Evolutionary conservation across 2,888 invertebrate species (phyloP).

Genomic region (Chydorus sphaericus): DNA sequence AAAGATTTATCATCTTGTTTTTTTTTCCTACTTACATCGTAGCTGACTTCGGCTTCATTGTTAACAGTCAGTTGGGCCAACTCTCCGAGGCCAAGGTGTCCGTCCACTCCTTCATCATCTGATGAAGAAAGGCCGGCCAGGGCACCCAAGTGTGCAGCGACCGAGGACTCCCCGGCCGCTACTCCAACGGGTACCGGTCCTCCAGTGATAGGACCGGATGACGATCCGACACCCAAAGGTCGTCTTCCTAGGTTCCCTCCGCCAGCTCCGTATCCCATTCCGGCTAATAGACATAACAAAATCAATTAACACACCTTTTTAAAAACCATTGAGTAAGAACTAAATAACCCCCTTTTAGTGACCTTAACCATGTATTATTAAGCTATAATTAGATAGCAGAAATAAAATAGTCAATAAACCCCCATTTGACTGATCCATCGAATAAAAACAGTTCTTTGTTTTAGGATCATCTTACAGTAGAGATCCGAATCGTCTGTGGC

Average conservation of each 20-base stretch:
- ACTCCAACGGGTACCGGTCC: background rate
- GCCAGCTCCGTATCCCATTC: background rate
- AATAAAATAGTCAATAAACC: too few species aligned
- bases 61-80: constrained; percentile 90
- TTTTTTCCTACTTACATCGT: constrained; percentile 49
- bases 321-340: background rate
- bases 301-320: background rate
- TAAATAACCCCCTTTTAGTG: too few species aligned
- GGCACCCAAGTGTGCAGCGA: background rate
- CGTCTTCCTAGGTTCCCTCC: background rate
- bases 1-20: too few species aligned
- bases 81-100: constrained; percentile 79
- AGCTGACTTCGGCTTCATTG: constrained; percentile 88
- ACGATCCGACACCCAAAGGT: background rate
- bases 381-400: too few species aligned
- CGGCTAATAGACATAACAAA: background rate
- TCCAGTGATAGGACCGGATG: background rate
- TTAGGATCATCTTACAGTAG: too few species aligned
- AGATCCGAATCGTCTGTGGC: background rate
- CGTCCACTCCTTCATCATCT: constrained; percentile 46
- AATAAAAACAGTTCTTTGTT: too few species aligned
- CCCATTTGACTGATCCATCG: too few species aligned
- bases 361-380: too few species aligned
- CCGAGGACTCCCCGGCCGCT: constrained; percentile 14
- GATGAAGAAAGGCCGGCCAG: constrained; percentile 13